Conservation (phyloP, 1,140 invertebrate species). For the Holotrichia oblita region DNA sequence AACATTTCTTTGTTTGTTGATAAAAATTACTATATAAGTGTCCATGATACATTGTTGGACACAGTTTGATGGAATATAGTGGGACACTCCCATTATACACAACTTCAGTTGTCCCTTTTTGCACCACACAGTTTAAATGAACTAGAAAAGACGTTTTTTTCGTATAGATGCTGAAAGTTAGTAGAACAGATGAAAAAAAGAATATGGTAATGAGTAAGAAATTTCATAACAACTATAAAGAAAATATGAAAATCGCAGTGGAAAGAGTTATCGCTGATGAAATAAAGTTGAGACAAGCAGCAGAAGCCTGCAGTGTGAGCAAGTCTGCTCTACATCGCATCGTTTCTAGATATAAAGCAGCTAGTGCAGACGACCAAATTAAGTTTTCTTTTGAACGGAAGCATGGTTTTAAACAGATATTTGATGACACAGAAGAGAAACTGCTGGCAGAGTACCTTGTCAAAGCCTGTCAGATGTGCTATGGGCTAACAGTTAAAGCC, state of each 20-base stretch:
- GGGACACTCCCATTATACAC: too few species aligned
- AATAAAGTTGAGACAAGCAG: background rate
- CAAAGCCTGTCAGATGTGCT: too few species aligned
- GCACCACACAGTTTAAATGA: too few species aligned
- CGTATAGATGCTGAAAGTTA: background rate
- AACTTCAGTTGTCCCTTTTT: too few species aligned
- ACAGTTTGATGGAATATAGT: too few species aligned
- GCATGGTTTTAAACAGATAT: background rate
- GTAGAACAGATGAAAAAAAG: background rate
- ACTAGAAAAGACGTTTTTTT: too few species aligned
- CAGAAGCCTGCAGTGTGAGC: background rate
- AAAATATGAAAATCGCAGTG: background rate
- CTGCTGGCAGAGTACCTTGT: slow-evolving; percentile 53
- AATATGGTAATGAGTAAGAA: background rate
- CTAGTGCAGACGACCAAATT: background rate
- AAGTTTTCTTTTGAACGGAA: background rate
- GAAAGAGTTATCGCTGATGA: background rate
- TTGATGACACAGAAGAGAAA: slow-evolving; percentile 49
- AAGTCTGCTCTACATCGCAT: background rate
- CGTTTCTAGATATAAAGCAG: background rate
- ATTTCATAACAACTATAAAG: background rate
- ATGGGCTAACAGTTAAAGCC: too few species aligned
- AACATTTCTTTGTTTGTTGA: too few species aligned
- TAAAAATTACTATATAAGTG: too few species aligned
- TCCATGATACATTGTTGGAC: too few species aligned